phyloP scores from a whole-genome alignment of 2,113 vertebrate species.

The Ifrita kowaldi region DNA sequence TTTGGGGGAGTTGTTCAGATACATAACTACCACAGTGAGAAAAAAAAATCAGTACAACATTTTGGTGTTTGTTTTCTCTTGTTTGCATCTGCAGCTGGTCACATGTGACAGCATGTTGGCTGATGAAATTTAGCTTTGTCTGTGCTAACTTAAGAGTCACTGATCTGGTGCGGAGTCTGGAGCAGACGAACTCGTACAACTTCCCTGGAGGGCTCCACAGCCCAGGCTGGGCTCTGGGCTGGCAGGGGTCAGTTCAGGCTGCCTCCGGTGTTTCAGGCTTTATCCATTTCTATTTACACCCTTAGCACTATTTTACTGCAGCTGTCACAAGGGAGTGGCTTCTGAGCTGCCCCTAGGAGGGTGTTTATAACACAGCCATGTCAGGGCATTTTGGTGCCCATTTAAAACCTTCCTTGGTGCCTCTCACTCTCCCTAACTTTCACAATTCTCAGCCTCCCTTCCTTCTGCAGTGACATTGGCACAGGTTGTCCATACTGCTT shows the following conservation, averaged over 20 bases:
- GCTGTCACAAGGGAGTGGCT: neutral
- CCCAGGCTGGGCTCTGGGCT: neutral
- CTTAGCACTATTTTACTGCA: neutral
- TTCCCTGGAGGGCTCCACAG: neutral
- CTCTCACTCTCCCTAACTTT: neutral
- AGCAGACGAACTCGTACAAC: fast-evolving
- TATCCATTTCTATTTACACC: neutral
- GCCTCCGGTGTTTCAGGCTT: neutral
- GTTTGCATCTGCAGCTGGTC: neutral
- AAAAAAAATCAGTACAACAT: neutral
- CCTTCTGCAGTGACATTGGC: neutral
- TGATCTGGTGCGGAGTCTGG: neutral
- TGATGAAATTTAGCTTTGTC: neutral
- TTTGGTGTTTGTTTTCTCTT: neutral
- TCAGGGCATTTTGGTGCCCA: neutral
- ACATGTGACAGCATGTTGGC: neutral
- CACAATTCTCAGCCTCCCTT: neutral
- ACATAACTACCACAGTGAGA: neutral
- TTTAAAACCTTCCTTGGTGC: neutral
- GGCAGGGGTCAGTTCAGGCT: neutral
- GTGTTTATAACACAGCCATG: neutral
- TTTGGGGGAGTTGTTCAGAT: neutral
- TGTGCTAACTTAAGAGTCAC: neutral
- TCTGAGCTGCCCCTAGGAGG: neutral
- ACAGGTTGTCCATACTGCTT: neutral